Base-by-base conservation (phyloP, 2,888 invertebrate species). In the Lasioglossum calceatum region DNA sequence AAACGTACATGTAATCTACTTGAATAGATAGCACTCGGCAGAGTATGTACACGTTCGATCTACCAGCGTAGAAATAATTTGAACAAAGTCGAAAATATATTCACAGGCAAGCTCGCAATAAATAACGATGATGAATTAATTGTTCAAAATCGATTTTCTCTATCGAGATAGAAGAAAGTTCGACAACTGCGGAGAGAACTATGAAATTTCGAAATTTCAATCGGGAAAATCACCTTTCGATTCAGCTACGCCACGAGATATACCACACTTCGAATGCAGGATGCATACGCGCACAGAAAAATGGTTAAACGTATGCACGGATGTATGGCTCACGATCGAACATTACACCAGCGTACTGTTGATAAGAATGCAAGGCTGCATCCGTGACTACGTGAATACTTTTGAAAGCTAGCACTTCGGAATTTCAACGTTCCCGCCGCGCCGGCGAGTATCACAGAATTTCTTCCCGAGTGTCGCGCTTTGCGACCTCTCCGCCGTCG, bases 381-480 rank as follows among this genome's bases (percentile, higher is more conserved):
- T 77, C 73, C 23, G 75, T 12, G 50, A 47, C 44, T 39, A 71
- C 77, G 76, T 27, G 75, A 64, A 58, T 77, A 23, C 42, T 70
- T 58, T 39, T 75, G 44, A 73, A 47, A 78, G 73, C n/a, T 16
- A 77, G 42, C 54, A 47, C 54, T 36, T 44, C 23, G 39, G 27
- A 79, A 85, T 82, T 75, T 70, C 58, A 79, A 90, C 84, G 81
- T 88, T 90, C 91, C 90, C 91, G 88, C 90, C 91, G 79, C 91
- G 88, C 90, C 91, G 79, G n/a, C 54, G 39, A 50, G 54, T 39
- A 79, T 61, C 42, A 64, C 64, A 64, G 64, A 64, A 64, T 64
- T 32, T 32, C 64, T 64, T 64, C 64, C 8, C 2, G 36, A 64
- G 36, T 32, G 64, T 64, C 64, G 64, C 64, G 19, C 64, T 64